Evolutionary conservation across 2,113 vertebrate genomes (phyloP).

Genomic region (Hoplias malabaricus): DNA sequence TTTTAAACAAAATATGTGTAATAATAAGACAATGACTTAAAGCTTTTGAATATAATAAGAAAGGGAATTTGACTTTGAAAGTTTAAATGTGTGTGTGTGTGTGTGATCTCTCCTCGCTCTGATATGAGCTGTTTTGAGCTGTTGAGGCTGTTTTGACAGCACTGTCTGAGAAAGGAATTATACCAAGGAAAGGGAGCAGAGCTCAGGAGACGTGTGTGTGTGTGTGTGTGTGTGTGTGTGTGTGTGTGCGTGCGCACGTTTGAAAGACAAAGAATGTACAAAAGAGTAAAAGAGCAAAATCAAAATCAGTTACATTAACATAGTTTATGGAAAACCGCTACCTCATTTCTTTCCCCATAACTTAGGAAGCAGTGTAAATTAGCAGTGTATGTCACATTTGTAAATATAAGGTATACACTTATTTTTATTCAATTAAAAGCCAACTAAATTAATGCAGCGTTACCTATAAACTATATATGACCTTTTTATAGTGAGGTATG

Average conservation of each 20-base stretch:
- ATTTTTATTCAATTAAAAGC: not conserved
- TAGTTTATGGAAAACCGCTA: not conserved
- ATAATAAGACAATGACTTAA: no score
- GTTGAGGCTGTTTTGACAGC: slow-evolving; percentile 72
- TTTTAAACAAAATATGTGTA: no score
- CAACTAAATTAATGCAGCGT: not conserved
- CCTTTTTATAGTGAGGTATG: not conserved
- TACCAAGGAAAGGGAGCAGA: slow-evolving; percentile 53
- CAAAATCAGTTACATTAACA: not conserved
- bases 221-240: slow-evolving; percentile 25
- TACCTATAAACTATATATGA: not conserved
- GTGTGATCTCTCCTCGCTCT: slow-evolving; percentile 49
- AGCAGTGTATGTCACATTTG: not conserved
- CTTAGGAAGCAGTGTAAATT: no score
- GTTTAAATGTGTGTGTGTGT: slow-evolving; percentile 25
- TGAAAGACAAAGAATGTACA: not conserved
- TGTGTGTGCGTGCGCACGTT: not conserved
- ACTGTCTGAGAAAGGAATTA: slow-evolving; percentile 61
- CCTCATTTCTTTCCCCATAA: no score
- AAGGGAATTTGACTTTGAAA: not conserved
- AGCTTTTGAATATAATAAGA: no score
- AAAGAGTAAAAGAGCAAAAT: slow-evolving; percentile 25
- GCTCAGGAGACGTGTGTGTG: slow-evolving; percentile 42
- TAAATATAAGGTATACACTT: not conserved
- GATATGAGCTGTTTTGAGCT: slow-evolving; percentile 65